Percentiles rank a stretch among this genome's conserved stretches.
Evolutionary conservation across 2,797 vertebrate genomes (phyloP).

Genomic region (Parotocinclus haroldoi): DNA sequence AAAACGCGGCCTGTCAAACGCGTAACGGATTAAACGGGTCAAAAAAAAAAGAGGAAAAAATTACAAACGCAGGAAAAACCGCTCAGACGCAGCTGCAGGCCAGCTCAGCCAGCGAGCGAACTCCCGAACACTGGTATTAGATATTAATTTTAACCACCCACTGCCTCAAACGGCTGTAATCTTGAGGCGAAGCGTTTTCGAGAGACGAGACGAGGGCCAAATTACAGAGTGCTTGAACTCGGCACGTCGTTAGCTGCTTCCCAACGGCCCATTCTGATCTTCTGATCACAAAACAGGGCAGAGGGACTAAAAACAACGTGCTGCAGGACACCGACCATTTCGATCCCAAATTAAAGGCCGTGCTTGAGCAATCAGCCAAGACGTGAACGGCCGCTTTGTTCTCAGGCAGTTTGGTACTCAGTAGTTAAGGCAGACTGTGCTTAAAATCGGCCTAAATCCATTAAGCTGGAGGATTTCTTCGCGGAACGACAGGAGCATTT

Average conservation of each 20-base stretch:
- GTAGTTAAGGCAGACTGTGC: too few species aligned
- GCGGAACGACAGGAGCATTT: too few species aligned
- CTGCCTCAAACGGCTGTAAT: slow-evolving; percentile 61
- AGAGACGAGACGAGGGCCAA: slow-evolving; percentile 59
- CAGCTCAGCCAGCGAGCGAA: background rate
- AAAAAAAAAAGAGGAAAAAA: too few species aligned
- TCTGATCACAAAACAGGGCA: slow-evolving; percentile 26
- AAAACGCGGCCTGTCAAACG: background rate
- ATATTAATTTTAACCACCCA: slow-evolving; percentile 49
- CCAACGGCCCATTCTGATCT: slow-evolving; percentile 14
- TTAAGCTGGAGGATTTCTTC: too few species aligned
- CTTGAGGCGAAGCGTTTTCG: slow-evolving; percentile 56
- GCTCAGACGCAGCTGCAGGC: slow-evolving; percentile 1
- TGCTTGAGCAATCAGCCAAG: too few species aligned
- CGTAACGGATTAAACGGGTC: background rate
- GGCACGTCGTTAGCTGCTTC: slow-evolving; percentile 61
- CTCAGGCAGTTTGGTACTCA: too few species aligned
- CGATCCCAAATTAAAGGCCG: too few species aligned
- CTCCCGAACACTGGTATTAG: slow-evolving; percentile 37
- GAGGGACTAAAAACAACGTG: background rate
- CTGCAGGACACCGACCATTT: too few species aligned
- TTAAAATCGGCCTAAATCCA: too few species aligned
- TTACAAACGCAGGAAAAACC: background rate
- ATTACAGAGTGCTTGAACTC: slow-evolving; percentile 68
- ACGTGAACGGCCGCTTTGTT: too few species aligned